Base-by-base conservation (phyloP, 2,888 invertebrate species). In the Flabesymbios commensalis region DNA sequence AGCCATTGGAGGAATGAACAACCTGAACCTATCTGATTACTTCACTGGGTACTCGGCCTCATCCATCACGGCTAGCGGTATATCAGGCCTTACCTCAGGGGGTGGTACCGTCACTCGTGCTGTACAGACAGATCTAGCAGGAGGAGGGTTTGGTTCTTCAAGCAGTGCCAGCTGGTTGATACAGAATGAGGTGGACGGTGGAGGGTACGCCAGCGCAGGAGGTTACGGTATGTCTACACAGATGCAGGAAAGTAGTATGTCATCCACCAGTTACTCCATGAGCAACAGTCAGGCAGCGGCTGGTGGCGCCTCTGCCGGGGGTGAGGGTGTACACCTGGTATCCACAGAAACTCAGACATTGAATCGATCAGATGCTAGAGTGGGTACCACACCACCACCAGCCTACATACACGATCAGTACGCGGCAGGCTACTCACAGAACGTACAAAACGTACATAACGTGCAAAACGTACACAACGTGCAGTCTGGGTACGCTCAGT, bases 91-190 rank as follows among this genome's bases (percentile, higher is more conserved):
- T 26, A 51, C 57, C 14, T 32, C 53, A 29, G 65, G 63, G 1
- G 39, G 51, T 17, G 59, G 59, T 10, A 59, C 59, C 31, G 58
- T 65, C 26, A 65, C 67, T 0, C 47, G 64, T 10, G 54, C 56
- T 5, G 51, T 42, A 17, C 64, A 64, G 45, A 64, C 58, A 2
- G 58, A 61, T 29, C 53, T 62, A 26, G 43, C 42, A 5, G 43
- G 55, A 26, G 43, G 26, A 26, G 51, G 41, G n/a, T 57, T 61
- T 4, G 57, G 53, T 47, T 48, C 22, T 42, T 45, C 32, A 3
- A 43, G 32, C n/a, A 22, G 59, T 31, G 53, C 22, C 24, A 29
- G 28, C 5, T n/a, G n/a, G 2, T n/a, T n/a, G n/a, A n/a, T n/a
- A n/a, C n/a, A n/a, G n/a, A n/a, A n/a, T n/a, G n/a, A n/a, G n/a